phyloP scores from a whole-genome alignment of 2,113 vertebrate species.

The Sceloporus tristichus region DNA sequence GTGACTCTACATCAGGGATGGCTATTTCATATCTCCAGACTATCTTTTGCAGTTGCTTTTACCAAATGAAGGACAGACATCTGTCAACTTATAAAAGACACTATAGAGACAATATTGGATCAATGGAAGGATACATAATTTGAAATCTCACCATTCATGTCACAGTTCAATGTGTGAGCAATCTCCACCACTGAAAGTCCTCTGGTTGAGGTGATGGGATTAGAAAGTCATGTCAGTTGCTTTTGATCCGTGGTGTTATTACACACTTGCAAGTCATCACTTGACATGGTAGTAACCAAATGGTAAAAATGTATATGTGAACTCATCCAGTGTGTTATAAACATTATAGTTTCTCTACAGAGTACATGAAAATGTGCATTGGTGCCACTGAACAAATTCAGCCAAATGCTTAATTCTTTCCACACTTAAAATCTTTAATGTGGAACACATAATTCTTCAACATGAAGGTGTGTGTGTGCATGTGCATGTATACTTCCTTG shows the following conservation, averaged over 20 bases:
- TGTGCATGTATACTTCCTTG: not conserved
- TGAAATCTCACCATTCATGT: not conserved
- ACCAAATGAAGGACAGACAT: no score
- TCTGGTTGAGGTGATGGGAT: not conserved
- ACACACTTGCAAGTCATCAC: not conserved
- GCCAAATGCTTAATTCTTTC: constrained; percentile 11
- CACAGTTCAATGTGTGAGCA: not conserved
- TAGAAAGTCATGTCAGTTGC: not conserved
- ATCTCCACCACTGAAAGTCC: not conserved
- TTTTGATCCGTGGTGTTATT: not conserved
- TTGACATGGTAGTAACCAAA: not conserved
- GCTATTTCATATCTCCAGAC: no score
- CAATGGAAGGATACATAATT: no score
- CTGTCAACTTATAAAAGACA: no score
- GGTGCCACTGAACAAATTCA: not conserved
- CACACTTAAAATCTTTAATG: constrained; percentile 6
- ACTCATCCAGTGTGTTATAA: not conserved
- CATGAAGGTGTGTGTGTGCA: not conserved
- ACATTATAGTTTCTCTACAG: not conserved
- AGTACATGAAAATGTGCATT: not conserved
- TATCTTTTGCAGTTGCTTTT: no score
- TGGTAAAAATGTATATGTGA: not conserved
- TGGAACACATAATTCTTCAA: not conserved
- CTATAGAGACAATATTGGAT: no score
- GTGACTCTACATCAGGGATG: no score